Evolutionary conservation across 2,888 invertebrate genomes (phyloP), one percentile per base, ranked within the genome.

Genomic region (Leptinotarsa rubiginosa): DNA sequence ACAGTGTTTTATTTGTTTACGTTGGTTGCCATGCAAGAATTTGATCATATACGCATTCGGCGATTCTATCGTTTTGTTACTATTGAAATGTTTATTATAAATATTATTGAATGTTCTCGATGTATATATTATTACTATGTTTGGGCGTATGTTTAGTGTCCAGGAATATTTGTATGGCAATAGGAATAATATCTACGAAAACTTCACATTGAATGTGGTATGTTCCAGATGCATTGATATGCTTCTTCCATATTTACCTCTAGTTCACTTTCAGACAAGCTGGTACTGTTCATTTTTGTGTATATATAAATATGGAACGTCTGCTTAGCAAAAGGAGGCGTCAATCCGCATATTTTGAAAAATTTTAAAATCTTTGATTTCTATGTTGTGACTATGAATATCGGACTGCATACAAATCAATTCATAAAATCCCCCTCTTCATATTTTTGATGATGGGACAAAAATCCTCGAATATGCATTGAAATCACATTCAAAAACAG

Each of bases 1-100:
- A 81, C 81, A 81, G 81, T 80, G 78, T 81, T 79, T 77, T 71
- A 78, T 75, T 76, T 76, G 64, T 74, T 79, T 77, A 47, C 76
- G 73, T 80, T 79, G 69, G 72, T 83, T 83, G 83, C 84, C 82
- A 82, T 83, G 80, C 83, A 83, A 83, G 78, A 76, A 81, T 82
- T 83, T 81, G 78, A 79, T 79, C 79, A 72, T 25, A 20, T 47
- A 25, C 59, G 75, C 77, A 77, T 81, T 81, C 70, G 75, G 76
- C 59, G 70, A 73, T 72, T 73, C 72, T 52, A 79, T 78, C 70
- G 79, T 82, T 83, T 78, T 81, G 83, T 83, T 83, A 81, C 78
- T 77, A 74, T 77, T 81, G 65, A 81, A 80, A 81, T 82, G 80
- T 82, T 81, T 81, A 81, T 82, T 81, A 77, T 78, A 77, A 79